These are phyloP conservation scores for Perca fluviatilis DNA, from an alignment of 2,113 vertebrate genomes.

Conservation along the genomic window DNA sequence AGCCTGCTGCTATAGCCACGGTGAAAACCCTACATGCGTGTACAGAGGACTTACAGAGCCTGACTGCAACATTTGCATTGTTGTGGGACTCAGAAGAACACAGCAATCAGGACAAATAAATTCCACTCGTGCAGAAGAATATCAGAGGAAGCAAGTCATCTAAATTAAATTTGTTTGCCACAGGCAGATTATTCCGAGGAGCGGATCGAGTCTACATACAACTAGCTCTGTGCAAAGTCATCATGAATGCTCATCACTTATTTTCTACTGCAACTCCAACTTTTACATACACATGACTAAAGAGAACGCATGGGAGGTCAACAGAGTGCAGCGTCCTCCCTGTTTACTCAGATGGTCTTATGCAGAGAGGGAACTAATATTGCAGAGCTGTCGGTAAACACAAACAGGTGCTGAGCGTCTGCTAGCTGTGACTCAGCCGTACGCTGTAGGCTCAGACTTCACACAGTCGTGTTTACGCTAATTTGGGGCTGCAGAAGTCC, in stretches of 20 bases:
- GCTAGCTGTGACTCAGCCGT: slow-evolving; percentile 54
- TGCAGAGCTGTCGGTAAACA: slow-evolving; percentile 51
- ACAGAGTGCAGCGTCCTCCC: not conserved
- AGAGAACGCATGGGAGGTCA: slow-evolving; percentile 31
- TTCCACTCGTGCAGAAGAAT: slow-evolving; percentile 29
- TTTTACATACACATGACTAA: not conserved
- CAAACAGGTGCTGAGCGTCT: slow-evolving; percentile 65
- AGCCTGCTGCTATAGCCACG: not conserved
- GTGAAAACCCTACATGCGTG: not conserved
- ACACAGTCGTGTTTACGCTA: slow-evolving; percentile 55
- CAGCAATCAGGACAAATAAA: slow-evolving; percentile 48
- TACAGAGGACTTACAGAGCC: not conserved
- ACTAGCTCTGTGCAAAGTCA: slow-evolving; percentile 18
- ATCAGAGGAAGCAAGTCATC: slow-evolving; percentile 35
- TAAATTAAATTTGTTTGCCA: slow-evolving; percentile 46
- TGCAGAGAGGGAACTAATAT: slow-evolving; percentile 21
- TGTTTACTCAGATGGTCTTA: slow-evolving; percentile 1
- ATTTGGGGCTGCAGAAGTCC: slow-evolving; percentile 54
- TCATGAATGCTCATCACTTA: slow-evolving; percentile 29
- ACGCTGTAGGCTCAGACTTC: slow-evolving; percentile 39
- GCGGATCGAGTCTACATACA: slow-evolving; percentile 11
- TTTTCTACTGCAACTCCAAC: slow-evolving; percentile 18
- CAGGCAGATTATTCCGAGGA: slow-evolving; percentile 30
- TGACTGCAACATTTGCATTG: slow-evolving; percentile 12
- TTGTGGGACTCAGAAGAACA: not conserved